A percentile compares a stretch with the other conserved stretches of the same genome.
phyloP scores from a whole-genome alignment of 2,888 invertebrate species.

The Folsomia manolachei region DNA sequence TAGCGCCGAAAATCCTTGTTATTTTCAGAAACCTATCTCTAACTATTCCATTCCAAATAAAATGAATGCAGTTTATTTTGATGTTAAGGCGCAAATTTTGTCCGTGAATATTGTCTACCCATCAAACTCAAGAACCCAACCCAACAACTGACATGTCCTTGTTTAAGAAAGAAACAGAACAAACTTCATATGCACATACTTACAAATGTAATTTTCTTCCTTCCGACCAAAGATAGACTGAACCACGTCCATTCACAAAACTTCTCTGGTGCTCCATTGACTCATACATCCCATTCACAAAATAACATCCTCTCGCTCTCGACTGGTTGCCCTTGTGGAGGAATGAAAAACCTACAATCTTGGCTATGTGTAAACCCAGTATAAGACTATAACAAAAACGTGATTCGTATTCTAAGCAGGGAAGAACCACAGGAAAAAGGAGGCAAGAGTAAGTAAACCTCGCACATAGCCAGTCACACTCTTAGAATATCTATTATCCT shows the following conservation, averaged over 20 bases:
- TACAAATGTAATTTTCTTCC: not conserved
- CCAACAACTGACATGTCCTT: too few species aligned
- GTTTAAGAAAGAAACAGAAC: not conserved
- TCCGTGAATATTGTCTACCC: too few species aligned
- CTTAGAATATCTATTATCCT: too few species aligned
- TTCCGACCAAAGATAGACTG: not conserved
- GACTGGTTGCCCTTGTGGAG: not conserved
- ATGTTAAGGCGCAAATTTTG: too few species aligned
- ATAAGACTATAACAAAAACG: not conserved
- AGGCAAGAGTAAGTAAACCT: not conserved
- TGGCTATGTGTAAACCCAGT: not conserved
- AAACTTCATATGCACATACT: not conserved
- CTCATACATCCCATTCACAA: not conserved
- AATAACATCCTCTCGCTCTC: not conserved
- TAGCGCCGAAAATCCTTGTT: too few species aligned
- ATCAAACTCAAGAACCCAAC: too few species aligned
- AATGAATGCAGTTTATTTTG: too few species aligned
- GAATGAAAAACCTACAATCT: not conserved
- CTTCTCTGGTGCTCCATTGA: not conserved
- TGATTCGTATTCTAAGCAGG: not conserved
- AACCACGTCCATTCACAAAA: not conserved
- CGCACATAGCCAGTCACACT: too few species aligned
- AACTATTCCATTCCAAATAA: too few species aligned
- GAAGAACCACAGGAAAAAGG: not conserved
- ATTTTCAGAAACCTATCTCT: too few species aligned